Base-by-base conservation (phyloP, 1,140 invertebrate species). In the Metopolophium dirhodum region DNA sequence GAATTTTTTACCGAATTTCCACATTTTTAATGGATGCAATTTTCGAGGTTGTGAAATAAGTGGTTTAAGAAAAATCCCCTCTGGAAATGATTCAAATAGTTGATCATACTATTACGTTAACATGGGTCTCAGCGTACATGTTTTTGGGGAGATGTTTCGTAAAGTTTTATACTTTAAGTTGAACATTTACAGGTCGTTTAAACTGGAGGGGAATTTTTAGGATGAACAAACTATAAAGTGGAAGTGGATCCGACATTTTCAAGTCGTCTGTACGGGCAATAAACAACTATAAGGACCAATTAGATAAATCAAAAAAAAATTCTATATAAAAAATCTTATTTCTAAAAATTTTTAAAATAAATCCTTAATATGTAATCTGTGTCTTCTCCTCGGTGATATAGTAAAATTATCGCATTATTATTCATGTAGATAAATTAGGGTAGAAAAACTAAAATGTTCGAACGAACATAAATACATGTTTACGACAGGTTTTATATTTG, bases 121-220 rank as follows among this genome's bases (percentile, higher is more conserved):
- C 61, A 35, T 8, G 61, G 14, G 14, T 77, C 61, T 77, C 30
- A 6, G 14, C 1, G 4, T 77, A 77, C 61, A n/a, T 77, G 61
- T n/a, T n/a, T 68, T 68, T 18, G 30, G 11, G 61, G 61, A 77
- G 30, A 77, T 77, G 61, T 77, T 77, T 68, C 14, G 61, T n/a
- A 68, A 68, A 68, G 61, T 68, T 68, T 77, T 77, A 35, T 77
- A 77, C 61, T 77, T 77, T 18, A 77, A n/a, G 61, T 77, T 77
- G 61, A 77, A 77, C n/a, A n/a, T 77, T n/a, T 77, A 77, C n/a
- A n/a, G 61, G 30, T n/a, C 61, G 14, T 77, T 77, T n/a, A 77
- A 1, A 77, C 30, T 77, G 14, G 6, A 77, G 61, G n/a, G 61
- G n/a, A 30, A 7, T 77, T 30, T 77, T 77, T 18, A 6, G n/a